These are phyloP conservation scores for Nasonia giraulti DNA, from an alignment of 1,140 invertebrate genomes.

Conservation along the genomic window DNA sequence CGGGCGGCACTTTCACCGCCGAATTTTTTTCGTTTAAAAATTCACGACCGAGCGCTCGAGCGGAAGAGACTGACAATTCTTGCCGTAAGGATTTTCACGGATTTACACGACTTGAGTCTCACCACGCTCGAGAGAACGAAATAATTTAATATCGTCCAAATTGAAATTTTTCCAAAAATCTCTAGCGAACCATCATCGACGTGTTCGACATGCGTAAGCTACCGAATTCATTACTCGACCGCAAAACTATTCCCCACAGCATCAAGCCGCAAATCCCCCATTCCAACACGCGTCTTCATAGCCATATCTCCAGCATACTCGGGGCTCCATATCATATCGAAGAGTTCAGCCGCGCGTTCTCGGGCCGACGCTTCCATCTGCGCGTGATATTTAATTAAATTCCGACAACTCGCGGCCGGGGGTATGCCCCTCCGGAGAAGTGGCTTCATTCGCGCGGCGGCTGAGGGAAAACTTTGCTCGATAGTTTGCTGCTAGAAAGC, in stretches of 20 bases:
- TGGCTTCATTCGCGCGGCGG: slow-evolving; percentile 13
- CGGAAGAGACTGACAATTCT: too few relatives aligned
- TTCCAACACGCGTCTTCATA: slow-evolving; percentile 1
- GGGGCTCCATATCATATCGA: background rate
- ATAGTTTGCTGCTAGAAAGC: slow-evolving; percentile 56
- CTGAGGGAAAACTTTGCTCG: slow-evolving; percentile 63
- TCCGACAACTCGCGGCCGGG: slow-evolving; percentile 23
- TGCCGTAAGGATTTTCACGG: too few relatives aligned
- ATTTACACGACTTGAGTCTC: too few relatives aligned
- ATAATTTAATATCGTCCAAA: too few relatives aligned
- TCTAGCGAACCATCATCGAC: too few relatives aligned
- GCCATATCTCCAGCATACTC: background rate
- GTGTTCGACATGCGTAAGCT: background rate
- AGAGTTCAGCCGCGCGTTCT: background rate
- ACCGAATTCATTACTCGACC: background rate
- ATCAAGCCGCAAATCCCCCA: background rate
- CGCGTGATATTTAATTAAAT: slow-evolving; percentile 65
- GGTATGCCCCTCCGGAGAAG: background rate
- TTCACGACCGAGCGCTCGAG: background rate
- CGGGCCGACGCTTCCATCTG: background rate
- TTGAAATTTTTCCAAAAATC: too few relatives aligned
- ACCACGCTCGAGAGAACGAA: too few relatives aligned
- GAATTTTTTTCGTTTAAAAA: slow-evolving; percentile 15
- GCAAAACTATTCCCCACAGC: background rate
- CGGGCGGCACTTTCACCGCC: background rate